Conservation (phyloP, 2,888 invertebrate genomes). For the Slavum lentiscoides region DNA sequence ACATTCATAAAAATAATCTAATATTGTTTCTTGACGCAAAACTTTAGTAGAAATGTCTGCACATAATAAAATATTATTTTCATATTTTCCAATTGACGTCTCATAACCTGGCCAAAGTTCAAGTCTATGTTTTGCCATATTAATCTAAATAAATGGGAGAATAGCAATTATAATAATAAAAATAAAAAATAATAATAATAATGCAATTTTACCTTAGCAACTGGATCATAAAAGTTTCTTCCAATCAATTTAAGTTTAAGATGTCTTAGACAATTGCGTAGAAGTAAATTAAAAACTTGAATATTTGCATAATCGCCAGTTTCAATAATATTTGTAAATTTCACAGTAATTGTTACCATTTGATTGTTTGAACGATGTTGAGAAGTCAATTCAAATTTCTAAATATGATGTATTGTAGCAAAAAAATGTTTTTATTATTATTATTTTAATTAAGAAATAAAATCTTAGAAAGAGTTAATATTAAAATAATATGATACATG, state of each 20-base stretch:
- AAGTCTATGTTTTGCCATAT: conserved; percentile 67
- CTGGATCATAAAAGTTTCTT: conserved; percentile 74
- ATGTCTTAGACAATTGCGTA: conserved; percentile 62
- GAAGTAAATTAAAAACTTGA: conserved; percentile 70
- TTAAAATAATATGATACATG: too few relatives aligned
- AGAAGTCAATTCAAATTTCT: too few relatives aligned
- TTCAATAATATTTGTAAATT: conserved; percentile 60
- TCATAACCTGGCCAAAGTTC: conserved; percentile 83
- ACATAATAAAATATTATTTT: conserved; percentile 64
- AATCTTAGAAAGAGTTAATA: too few relatives aligned
- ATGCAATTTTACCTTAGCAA: conserved; percentile 64
- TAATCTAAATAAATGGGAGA: conserved; percentile 61
- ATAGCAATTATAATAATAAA: neutral
- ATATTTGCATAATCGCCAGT: conserved; percentile 72
- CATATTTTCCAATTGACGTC: conserved; percentile 83
- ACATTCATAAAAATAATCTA: conserved; percentile 63
- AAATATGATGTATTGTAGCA: too few relatives aligned
- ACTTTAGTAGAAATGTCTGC: conserved; percentile 73
- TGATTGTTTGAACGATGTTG: too few relatives aligned
- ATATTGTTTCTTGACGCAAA: conserved; percentile 74
- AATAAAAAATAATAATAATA: neutral
- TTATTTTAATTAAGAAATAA: too few relatives aligned
- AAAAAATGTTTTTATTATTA: too few relatives aligned
- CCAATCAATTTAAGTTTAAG: conserved; percentile 72
- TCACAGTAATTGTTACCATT: too few relatives aligned